Percentiles rank a stretch among this genome's conserved stretches.
Evolutionary conservation across 2,888 invertebrate species (phyloP).

Genomic region (Pantelozetes paolii): DNA sequence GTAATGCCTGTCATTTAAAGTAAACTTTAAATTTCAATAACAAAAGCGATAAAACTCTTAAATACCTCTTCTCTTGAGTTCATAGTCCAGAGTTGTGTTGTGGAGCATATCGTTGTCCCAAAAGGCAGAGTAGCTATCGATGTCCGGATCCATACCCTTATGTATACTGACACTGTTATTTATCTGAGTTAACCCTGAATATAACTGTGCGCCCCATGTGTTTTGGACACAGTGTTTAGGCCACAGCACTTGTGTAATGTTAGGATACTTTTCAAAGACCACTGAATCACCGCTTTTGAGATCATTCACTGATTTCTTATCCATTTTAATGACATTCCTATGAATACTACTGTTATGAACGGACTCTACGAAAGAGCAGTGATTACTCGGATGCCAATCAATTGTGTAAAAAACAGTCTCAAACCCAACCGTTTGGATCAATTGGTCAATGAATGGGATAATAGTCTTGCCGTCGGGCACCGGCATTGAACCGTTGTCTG

Average conservation of each 20-base stretch:
- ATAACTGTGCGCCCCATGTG: constrained; percentile 89
- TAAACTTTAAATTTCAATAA: not conserved
- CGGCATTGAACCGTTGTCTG: constrained; percentile 85
- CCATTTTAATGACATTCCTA: not conserved
- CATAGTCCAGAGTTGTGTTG: constrained; percentile 73
- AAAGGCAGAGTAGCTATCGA: constrained; percentile 96
- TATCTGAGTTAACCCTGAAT: constrained; percentile 65
- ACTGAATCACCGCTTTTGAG: constrained; percentile 72
- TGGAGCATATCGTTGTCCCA: constrained; percentile 84
- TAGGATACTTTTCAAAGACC: constrained; percentile 74
- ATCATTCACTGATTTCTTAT: not conserved
- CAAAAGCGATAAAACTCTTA: not conserved
- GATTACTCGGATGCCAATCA: constrained; percentile 96
- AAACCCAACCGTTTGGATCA: constrained; percentile 74
- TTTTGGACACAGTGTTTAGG: constrained; percentile 93
- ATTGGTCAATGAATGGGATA: constrained; percentile 80
- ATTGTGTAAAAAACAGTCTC: constrained; percentile 85
- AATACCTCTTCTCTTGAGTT: constrained; percentile 71
- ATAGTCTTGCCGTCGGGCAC: constrained; percentile 85
- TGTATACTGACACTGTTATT: constrained; percentile 70
- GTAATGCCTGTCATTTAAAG: constrained; percentile 54
- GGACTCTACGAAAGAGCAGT: constrained; percentile 91
- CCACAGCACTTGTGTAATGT: constrained; percentile 80
- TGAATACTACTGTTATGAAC: not conserved
- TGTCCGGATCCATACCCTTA: constrained; percentile 87